Conservation (phyloP, 2,888 invertebrate genomes). For the Himalopsyche anomala region DNA sequence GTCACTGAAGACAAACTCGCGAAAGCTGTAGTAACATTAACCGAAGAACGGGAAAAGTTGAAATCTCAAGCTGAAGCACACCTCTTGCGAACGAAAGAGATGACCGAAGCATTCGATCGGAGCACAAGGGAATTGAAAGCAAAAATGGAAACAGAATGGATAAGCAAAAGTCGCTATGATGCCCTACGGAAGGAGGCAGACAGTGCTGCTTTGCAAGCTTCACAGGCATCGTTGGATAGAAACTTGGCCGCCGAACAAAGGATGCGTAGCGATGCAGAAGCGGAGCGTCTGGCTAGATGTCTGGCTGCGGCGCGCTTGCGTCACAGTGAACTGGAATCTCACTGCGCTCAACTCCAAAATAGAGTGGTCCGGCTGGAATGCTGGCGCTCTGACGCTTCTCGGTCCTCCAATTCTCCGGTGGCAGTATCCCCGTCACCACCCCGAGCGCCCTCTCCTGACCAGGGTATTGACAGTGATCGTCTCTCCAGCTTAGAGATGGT, state of each 20-base stretch:
- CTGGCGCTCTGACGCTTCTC: constrained; percentile 61
- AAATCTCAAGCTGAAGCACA: constrained; percentile 69
- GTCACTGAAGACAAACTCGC: constrained; percentile 15
- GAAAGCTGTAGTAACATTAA: constrained; percentile 66
- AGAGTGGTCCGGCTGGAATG: constrained; percentile 68
- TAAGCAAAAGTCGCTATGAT: constrained; percentile 69
- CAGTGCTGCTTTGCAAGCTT: constrained; percentile 84
- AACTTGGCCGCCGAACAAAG: constrained; percentile 85
- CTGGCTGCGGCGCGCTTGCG: constrained; percentile 52
- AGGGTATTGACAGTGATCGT: constrained; percentile 92
- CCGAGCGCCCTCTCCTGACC: constrained; percentile 85
- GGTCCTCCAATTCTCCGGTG: constrained; percentile 64
- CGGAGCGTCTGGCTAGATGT: constrained; percentile 49
- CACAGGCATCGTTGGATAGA: constrained; percentile 84
- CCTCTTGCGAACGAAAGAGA: constrained; percentile 69
- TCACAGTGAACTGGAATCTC: constrained; percentile 70
- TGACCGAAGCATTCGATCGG: constrained; percentile 63
- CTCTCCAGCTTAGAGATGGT: constrained; percentile 81
- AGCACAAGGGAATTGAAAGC: constrained; percentile 57
- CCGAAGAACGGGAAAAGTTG: constrained; percentile 69
- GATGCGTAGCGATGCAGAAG: constrained; percentile 77
- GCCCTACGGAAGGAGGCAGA: constrained; percentile 82
- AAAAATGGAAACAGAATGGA: constrained; percentile 69
- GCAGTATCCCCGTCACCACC: constrained; percentile 45
- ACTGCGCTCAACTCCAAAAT: constrained; percentile 70